Percentiles rank a stretch among this genome's conserved stretches.
Conservation (phyloP, 30 jellyfish, hydroid and myxozoan genomes). For the Morbakka virulenta region DNA sequence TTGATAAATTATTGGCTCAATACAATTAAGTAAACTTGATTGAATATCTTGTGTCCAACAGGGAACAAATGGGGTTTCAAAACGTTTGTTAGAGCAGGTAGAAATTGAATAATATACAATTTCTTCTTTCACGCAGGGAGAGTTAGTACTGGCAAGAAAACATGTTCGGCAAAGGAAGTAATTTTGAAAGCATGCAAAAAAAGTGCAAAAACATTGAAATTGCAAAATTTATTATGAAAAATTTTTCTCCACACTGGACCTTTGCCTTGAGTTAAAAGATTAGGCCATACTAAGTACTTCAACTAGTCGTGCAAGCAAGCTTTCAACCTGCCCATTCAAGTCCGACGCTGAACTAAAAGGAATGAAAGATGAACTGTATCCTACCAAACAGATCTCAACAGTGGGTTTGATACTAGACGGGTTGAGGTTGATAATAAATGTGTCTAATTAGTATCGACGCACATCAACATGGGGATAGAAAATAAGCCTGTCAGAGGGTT, state of each 20-base stretch:
- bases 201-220: neutral
- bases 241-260: conserved; percentile 28
- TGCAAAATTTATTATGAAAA: conserved; percentile 6
- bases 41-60: too few species aligned
- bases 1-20: too few species aligned
- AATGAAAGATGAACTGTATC: conserved; percentile 10
- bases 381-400: conserved; percentile 28
- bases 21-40: too few species aligned
- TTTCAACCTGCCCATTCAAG: conserved; percentile 4
- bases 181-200: conserved; percentile 5
- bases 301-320: conserved; percentile 1
- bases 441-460: conserved; percentile 24
- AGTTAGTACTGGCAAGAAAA: neutral
- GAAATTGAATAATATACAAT: conserved; percentile 7
- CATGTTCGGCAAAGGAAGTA: conserved; percentile 2
- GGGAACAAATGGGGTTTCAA: conserved; percentile 55
- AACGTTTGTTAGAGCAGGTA: conserved; percentile 32
- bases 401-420: neutral
- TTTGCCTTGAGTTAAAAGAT: conserved; percentile 5
- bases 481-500: conserved; percentile 13
- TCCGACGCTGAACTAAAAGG: conserved; percentile 4
- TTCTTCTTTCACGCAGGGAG: conserved; percentile 32
- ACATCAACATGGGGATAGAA: conserved; percentile 2
- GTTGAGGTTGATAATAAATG: conserved; percentile 27
- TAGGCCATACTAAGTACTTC: conserved; percentile 32